Percentiles rank a stretch among this genome's conserved stretches.
These are phyloP conservation scores for Stigmatopora argus DNA, from an alignment of 2,113 vertebrate genomes.

Conservation along the genomic window DNA sequence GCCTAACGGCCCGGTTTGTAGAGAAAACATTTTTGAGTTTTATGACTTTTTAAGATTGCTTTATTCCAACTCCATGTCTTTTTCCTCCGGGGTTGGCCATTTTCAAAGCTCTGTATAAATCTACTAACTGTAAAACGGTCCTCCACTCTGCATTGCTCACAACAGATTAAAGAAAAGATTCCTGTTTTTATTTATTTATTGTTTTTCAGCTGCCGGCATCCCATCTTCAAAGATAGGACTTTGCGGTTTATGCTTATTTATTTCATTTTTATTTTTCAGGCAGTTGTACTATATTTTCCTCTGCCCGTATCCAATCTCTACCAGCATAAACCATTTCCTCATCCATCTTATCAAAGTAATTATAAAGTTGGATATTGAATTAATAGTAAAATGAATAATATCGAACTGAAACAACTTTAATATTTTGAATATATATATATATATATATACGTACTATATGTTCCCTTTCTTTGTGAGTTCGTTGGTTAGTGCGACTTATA, in stretches of 20 bases:
- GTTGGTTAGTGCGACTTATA: too few relatives aligned
- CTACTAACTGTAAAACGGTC: conserved; percentile 17
- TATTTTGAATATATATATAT: too few relatives aligned
- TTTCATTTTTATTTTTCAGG: accelerated
- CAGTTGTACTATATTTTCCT: not conserved
- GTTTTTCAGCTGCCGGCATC: conserved; percentile 11
- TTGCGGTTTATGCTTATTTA: not conserved
- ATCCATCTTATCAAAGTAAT: too few relatives aligned
- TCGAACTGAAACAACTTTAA: too few relatives aligned
- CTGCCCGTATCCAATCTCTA: not conserved
- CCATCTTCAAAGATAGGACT: conserved; percentile 31
- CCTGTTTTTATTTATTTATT: not conserved
- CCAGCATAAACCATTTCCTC: not conserved
- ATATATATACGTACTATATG: too few relatives aligned
- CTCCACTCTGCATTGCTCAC: conserved; percentile 1
- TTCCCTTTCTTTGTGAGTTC: too few relatives aligned
- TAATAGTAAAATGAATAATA: too few relatives aligned
- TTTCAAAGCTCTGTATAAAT: not conserved
- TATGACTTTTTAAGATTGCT: not conserved
- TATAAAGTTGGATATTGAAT: too few relatives aligned
- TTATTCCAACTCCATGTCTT: not conserved
- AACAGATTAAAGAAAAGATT: conserved; percentile 11
- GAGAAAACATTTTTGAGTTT: not conserved
- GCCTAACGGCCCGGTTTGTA: not conserved
- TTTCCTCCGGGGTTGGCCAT: not conserved